phyloP scores from a whole-genome alignment of 2,797 vertebrate genomes.

The Phalanger gymnotis region DNA sequence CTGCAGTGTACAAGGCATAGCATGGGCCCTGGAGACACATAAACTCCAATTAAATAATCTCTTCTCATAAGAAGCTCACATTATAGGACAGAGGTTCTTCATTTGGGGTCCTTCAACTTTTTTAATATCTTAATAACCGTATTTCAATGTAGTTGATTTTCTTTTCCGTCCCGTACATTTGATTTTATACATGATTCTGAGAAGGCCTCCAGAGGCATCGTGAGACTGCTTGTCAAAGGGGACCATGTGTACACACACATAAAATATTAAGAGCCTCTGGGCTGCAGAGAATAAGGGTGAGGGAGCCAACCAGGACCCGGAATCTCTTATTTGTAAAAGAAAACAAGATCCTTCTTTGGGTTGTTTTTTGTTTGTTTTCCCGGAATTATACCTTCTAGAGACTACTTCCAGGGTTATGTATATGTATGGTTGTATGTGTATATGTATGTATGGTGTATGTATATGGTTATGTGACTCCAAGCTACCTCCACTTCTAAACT shows the following conservation, averaged over 20 bases:
- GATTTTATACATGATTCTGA: neutral
- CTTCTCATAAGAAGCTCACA: neutral
- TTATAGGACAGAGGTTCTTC: neutral
- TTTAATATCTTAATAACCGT: neutral
- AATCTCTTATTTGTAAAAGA: conserved; percentile 5
- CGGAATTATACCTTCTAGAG: neutral
- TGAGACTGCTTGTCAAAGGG: neutral
- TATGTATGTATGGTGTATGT: no score
- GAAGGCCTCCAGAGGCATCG: neutral
- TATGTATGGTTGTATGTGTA: no score
- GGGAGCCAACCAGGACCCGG: conserved; percentile 1
- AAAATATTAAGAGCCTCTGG: neutral
- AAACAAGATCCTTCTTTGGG: neutral
- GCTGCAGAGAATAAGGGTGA: neutral
- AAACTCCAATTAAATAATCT: neutral
- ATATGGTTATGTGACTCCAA: conserved; percentile 18
- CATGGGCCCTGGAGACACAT: neutral
- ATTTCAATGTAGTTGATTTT: neutral
- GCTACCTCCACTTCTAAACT: conserved; percentile 9
- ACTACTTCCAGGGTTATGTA: neutral
- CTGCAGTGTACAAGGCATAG: neutral
- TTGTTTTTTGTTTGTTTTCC: conserved; percentile 28
- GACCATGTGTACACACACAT: neutral
- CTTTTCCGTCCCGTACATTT: neutral
- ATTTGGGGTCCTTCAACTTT: neutral